Conservation (phyloP, 2,113 vertebrate species). For the Dicerorhinus sumatrensis region DNA sequence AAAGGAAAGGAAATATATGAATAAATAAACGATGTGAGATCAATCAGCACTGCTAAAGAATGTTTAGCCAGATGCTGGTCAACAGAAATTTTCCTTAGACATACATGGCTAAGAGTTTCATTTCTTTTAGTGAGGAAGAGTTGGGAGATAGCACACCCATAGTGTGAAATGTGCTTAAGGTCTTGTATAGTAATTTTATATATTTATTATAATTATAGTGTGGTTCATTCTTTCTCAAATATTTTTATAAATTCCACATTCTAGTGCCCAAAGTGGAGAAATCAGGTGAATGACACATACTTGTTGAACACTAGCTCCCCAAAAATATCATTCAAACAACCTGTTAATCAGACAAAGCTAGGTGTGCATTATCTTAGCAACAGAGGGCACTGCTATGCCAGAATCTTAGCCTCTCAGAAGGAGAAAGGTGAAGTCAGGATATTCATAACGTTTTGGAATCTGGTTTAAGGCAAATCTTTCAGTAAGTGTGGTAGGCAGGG, state of each 20-base stretch:
- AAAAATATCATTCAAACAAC: background rate
- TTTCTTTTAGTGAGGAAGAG: background rate
- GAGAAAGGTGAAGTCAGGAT: background rate
- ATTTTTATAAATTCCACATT: slow-evolving; percentile 17
- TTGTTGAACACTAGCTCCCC: background rate
- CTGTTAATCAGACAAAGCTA: background rate
- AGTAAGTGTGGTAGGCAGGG: background rate
- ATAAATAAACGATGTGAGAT: background rate
- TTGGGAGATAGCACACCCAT: background rate
- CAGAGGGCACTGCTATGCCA: background rate
- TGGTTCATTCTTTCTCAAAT: background rate
- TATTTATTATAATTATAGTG: background rate
- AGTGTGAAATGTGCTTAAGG: background rate
- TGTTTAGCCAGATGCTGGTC: background rate
- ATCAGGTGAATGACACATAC: background rate
- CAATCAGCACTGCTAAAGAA: background rate
- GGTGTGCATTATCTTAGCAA: background rate
- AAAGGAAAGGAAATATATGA: background rate
- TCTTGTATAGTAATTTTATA: background rate
- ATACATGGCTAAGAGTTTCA: background rate
- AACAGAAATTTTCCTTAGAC: background rate
- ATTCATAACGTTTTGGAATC: background rate
- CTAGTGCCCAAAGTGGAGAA: background rate
- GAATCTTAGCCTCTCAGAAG: background rate
- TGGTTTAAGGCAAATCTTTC: background rate